Evolutionary conservation across 1,140 invertebrate species (phyloP), one percentile per base, ranked within the genome.

Genomic region (Asobara japonica): DNA sequence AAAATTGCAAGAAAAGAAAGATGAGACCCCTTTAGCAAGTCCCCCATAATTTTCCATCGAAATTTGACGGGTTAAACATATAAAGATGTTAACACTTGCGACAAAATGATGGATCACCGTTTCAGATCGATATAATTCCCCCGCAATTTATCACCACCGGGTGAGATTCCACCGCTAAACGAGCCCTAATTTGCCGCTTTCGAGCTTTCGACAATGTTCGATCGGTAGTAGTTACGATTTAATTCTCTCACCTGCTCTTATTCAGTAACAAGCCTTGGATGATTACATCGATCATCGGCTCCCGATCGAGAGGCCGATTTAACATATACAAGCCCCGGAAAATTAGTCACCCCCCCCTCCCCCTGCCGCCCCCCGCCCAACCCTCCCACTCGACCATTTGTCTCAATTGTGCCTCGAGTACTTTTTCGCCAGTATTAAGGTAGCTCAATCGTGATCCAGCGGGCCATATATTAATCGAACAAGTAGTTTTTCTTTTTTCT

Each of bases 211-310:
- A 65, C 16, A 51, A 56, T 69, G 41, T 69, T 56, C 51, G 51
- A 56, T 25, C 31, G 33, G 33, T 66, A 29, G 65, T 66, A 38
- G 36, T 66, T 48, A 27, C 65, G 36, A 66, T 66, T 66, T 66
- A 66, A 66, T 66, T 66, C 38, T 60, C 56, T 61, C 68, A 56
- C 18, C 30, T 38, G 61, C 61, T 33, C 61, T 65, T 16, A 38
- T 33, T 65, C 25, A 22, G 25, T 62, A 30, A 62, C 60, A 33
- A 27, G 6, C 29, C 33, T 4, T 66, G 20, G 31, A 66, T 66
- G n/a, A 41, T 66, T 25, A 27, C 64, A 38, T 66, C 36, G 31
- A 41, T 38, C 36, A 66, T 41, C 36, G 36, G 7, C 11, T 33
- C 27, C 36, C 62, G 62, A 65, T 65, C 62, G 29, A 36, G 31